A percentile compares a stretch with the other conserved stretches of the same genome.
These are phyloP conservation scores for Mustelus asterias DNA, from an alignment of 2,113 vertebrate species.

Conservation along the genomic window DNA sequence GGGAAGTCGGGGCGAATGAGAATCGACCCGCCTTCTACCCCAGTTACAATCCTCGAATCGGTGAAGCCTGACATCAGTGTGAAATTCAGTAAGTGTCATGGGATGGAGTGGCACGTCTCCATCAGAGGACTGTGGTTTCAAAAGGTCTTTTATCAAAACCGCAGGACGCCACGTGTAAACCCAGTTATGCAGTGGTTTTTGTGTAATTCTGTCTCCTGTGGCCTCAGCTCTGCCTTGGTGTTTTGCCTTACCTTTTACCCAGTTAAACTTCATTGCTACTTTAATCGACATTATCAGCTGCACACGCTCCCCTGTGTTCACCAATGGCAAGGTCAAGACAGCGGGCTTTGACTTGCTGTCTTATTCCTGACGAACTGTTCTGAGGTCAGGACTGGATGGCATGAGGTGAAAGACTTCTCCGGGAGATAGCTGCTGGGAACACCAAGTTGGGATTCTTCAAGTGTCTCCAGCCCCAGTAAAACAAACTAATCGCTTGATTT, in stretches of 20 bases:
- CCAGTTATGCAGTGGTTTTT: background rate
- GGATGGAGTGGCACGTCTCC: too few species aligned
- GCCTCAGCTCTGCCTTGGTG: background rate
- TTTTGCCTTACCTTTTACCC: conserved; percentile 16
- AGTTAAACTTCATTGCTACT: background rate
- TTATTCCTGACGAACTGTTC: background rate
- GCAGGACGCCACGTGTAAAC: background rate
- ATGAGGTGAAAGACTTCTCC: background rate
- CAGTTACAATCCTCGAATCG: too few species aligned
- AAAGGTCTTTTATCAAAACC: background rate
- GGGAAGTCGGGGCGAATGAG: background rate
- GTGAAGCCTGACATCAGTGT: too few species aligned
- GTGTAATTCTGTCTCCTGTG: background rate
- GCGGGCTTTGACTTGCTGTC: background rate
- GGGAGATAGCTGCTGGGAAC: background rate
- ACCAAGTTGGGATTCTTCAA: background rate
- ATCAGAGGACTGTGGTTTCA: background rate
- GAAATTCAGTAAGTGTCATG: background rate
- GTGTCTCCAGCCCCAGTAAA: background rate
- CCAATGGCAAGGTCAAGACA: background rate
- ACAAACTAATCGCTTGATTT: background rate
- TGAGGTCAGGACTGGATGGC: background rate
- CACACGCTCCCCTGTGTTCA: background rate
- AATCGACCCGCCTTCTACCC: background rate
- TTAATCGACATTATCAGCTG: conserved; percentile 2